Base-by-base conservation (phyloP, 2,888 invertebrate species). In the Microplitis deprimator region DNA sequence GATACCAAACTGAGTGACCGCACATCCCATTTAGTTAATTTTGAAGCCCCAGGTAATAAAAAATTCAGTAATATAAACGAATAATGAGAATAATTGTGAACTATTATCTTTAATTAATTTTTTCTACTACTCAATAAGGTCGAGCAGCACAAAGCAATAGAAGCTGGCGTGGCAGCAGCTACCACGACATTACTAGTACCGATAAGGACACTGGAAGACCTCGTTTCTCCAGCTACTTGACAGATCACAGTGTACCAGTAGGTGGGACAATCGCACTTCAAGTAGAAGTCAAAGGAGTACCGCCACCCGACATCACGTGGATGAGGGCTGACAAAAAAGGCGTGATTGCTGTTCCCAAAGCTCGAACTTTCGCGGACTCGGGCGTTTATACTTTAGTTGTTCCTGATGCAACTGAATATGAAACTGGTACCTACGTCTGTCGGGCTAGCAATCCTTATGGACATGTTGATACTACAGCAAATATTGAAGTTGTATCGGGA, bases 261-360 rank as follows among this genome's bases (percentile, higher is more conserved):
- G 96, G 96, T 0, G 96, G 96, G 60, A 95, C 95, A 0, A 94
- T 96, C 79, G 96, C 96, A 3, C 92, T 96, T 20, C 95, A 96
- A 88, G 95, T 96, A 0, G 94, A 96, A 89, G 93, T 95, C 59
- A 93, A 93, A 91, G 91, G 91, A 17, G 84, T 85, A 7, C 90
- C 90, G 7, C 78, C 94, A 13, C 94, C 94, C 7, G 94, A 94
- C 82, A 94, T 96, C 0, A 93, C 94, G 81, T 96, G 96, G 96
- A 91, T 94, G 72, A 89, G 89, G 41, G 93, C 93, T 6, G 90
- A 92, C 69, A 91, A 92, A 0, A 92, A 93, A 74, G 86, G 90
- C 5, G 91, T 90, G 0, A 91, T 92, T 69, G 89, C 91, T 0
- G 92, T 93, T 70, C 91, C 93, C 60, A 93, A 94, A 85, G 93